Conservation (phyloP, 2,888 invertebrate genomes). For the Blastobasis lacticolella region DNA sequence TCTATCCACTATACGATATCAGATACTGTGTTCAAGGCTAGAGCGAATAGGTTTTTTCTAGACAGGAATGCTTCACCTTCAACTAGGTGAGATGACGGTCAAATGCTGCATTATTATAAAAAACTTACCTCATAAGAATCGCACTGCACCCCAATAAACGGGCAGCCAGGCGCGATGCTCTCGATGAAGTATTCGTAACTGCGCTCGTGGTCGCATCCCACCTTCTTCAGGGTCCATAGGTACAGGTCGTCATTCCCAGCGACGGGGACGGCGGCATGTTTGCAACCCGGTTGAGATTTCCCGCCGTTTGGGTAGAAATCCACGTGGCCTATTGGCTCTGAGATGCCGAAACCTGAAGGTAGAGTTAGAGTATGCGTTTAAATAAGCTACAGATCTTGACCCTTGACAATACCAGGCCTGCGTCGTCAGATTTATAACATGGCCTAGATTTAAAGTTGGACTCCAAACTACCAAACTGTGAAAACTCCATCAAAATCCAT, state of each 20-base stretch:
- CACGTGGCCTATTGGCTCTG: constrained; percentile 88
- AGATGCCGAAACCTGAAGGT: constrained; percentile 80
- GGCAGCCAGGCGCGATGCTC: constrained; percentile 84
- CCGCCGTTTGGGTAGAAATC: constrained; percentile 96
- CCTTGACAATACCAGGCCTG: no score
- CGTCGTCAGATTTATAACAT: no score
- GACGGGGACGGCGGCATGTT: constrained; percentile 26
- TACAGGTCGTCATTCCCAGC: constrained; percentile 37
- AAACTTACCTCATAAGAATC: constrained; percentile 80
- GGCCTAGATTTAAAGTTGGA: no score
- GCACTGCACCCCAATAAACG: constrained; percentile 86
- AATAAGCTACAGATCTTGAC: no score
- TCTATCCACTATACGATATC: no score
- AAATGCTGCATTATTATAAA: neutral
- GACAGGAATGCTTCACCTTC: no score
- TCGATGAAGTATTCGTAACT: constrained; percentile 89
- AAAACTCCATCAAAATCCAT: no score
- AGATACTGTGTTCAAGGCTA: no score
- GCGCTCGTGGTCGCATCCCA: constrained; percentile 92
- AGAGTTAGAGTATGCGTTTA: no score
- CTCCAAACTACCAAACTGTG: no score
- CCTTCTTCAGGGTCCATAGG: constrained; percentile 73
- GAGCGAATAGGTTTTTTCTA: no score
- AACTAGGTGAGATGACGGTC: no score
- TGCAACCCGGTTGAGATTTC: constrained; percentile 75